These are phyloP conservation scores for Sandelia bainsii DNA, from an alignment of 2,797 vertebrate genomes.

Conservation along the genomic window DNA sequence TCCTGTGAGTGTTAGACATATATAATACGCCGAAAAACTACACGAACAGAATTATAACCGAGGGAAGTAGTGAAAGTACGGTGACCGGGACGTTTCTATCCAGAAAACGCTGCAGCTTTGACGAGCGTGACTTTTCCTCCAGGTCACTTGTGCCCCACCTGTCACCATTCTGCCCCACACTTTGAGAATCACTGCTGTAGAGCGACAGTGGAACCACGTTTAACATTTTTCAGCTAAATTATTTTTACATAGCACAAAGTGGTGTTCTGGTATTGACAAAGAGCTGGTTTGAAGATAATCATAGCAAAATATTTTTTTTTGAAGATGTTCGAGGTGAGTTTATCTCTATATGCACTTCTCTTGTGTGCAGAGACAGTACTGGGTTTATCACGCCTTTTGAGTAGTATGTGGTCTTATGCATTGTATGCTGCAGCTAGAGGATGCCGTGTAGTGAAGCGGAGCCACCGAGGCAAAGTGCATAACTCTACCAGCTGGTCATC, in stretches of 20 bases:
- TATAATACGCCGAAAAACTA: too few species aligned
- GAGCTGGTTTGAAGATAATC: conserved; percentile 13
- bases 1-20: too few species aligned
- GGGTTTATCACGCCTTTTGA: conserved; percentile 1
- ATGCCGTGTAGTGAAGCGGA: conserved; percentile 19
- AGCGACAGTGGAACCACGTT: background rate
- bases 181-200: too few species aligned
- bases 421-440: conserved; percentile 19
- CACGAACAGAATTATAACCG: too few species aligned
- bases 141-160: too few species aligned
- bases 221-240: conserved; percentile 13
- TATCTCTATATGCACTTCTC: background rate
- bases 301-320: conserved; percentile 2
- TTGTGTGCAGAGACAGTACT: background rate
- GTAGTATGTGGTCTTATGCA: background rate
- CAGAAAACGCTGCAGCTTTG: too few species aligned
- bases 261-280: conserved; percentile 14
- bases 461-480: conserved; percentile 23
- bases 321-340: background rate
- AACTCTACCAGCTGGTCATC: conserved; percentile 41
- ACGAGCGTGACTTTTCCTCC: too few species aligned
- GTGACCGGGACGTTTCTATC: too few species aligned
- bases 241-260: conserved; percentile 11
- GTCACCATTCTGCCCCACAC: too few species aligned
- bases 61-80: too few species aligned